Evolutionary conservation across 2,888 invertebrate genomes (phyloP), one percentile per base, ranked within the genome.

Genomic region (Rutpela maculata): DNA sequence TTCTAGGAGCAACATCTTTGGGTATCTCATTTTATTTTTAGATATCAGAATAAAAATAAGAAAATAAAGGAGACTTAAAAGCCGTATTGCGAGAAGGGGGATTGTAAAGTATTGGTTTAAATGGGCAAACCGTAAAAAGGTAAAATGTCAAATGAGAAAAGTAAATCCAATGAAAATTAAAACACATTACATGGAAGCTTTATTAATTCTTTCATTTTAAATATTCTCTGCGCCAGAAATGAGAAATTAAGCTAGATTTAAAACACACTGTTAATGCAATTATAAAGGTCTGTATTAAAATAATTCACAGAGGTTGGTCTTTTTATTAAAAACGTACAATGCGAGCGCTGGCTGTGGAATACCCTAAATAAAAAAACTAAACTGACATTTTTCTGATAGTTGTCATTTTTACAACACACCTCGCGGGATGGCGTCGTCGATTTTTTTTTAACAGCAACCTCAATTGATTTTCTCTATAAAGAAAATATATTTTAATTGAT

Each of bases 11-110:
- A 15, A 1, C 15, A 50, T 50, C 15, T 50, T 50, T 6, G 50
- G 50, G 50, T 50, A 50, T 11, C 12, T 15, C 43, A 43, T 43
- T 43, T 43, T 15, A 43, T 50, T 50, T 50, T 50, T n/a, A 50
- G 50, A 50, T n/a, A 5, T 5, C 50, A n/a, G 50, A 50, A 50
- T 50, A 50, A 50, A n/a, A 50, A 50, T 50, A n/a, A 50, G n/a
- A 50, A 50, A 50, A 43, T 43, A 43, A 50, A 50, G n/a, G n/a
- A 50, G 50, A 50, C 50, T n/a, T 50, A 50, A 50, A 50, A 50
- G 50, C 50, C 50, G n/a, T n/a, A 50, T 50, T 50, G 50, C n/a
- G n/a, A 50, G 50, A 50, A 50, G 15, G n/a, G 7, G n/a, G 15
- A n/a, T 7, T 15, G 43, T 50, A 50, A 50, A 50, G 50, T 50